A percentile compares a stretch with the other conserved stretches of the same genome.
Evolutionary conservation across 2,113 vertebrate genomes (phyloP).

Genomic region (Onychostoma macrolepis): DNA sequence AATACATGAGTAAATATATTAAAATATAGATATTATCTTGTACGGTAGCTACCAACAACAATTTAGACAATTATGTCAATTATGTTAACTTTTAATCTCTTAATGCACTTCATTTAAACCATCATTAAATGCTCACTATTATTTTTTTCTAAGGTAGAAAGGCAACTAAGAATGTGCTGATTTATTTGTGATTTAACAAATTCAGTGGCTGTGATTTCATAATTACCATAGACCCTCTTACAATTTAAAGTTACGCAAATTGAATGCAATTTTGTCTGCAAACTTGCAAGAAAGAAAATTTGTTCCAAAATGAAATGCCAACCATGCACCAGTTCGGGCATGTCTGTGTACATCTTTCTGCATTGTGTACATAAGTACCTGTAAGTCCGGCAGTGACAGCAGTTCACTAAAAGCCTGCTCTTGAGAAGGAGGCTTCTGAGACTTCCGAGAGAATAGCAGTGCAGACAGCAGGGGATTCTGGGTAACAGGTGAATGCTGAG

Average conservation of each 20-base stretch:
- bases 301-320: background rate
- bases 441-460: constrained; percentile 41
- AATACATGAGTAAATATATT: background rate
- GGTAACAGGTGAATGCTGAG: constrained; percentile 45
- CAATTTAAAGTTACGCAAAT: background rate
- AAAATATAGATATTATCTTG: background rate
- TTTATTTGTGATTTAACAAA: background rate
- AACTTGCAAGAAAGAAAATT: background rate
- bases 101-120: background rate
- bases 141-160: background rate
- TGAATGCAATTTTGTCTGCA: background rate
- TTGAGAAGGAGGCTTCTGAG: constrained; percentile 8
- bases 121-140: background rate
- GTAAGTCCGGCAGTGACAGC: constrained; percentile 37
- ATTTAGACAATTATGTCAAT: background rate
- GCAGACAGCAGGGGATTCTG: constrained; percentile 54
- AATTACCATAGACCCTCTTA: background rate
- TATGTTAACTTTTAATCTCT: background rate
- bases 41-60: background rate
- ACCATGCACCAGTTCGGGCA: background rate
- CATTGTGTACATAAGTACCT: constrained; percentile 8
- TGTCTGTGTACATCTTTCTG: constrained; percentile 18
- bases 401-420: constrained; percentile 29
- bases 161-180: background rate
- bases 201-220: background rate